Percentiles rank a stretch among this genome's conserved stretches.
Evolutionary conservation across 2,113 vertebrate species (phyloP).

Genomic region (Toxotes chatareus): DNA sequence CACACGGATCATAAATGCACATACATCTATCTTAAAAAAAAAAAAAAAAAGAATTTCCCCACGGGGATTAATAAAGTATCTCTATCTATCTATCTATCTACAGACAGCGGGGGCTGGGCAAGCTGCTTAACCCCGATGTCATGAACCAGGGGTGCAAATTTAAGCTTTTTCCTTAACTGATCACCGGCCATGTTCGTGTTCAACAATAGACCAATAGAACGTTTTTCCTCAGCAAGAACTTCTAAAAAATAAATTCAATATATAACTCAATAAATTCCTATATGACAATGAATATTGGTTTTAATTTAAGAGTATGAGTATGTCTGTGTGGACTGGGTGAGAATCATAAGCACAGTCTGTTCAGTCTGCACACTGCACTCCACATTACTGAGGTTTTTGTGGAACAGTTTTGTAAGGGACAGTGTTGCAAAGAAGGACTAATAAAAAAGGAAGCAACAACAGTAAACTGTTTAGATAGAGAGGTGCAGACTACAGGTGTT

Average conservation of each 20-base stretch:
- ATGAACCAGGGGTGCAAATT: conserved; percentile 13
- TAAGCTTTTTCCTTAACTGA: conserved; percentile 18
- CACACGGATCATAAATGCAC: conserved; percentile 15
- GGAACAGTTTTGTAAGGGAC: neutral
- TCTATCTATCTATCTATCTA: too few species aligned
- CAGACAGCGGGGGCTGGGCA: conserved; percentile 25
- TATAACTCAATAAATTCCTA: neutral
- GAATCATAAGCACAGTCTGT: neutral
- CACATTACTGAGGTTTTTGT: neutral
- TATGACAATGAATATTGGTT: neutral
- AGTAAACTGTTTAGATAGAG: neutral
- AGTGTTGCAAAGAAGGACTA: neutral
- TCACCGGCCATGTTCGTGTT: neutral
- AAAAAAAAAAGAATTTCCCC: too few species aligned
- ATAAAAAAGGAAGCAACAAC: neutral
- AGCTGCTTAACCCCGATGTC: conserved; percentile 55
- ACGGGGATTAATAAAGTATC: too few species aligned
- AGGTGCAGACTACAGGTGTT: neutral
- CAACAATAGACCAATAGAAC: too few species aligned
- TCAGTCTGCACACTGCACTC: neutral
- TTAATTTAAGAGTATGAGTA: neutral
- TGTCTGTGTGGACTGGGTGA: neutral
- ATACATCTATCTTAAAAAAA: too few species aligned
- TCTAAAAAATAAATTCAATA: neutral
- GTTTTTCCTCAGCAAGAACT: neutral